These are phyloP conservation scores for Pristionchus entomophagus DNA, from an alignment of 2,888 invertebrate species.

Conservation along the genomic window DNA sequence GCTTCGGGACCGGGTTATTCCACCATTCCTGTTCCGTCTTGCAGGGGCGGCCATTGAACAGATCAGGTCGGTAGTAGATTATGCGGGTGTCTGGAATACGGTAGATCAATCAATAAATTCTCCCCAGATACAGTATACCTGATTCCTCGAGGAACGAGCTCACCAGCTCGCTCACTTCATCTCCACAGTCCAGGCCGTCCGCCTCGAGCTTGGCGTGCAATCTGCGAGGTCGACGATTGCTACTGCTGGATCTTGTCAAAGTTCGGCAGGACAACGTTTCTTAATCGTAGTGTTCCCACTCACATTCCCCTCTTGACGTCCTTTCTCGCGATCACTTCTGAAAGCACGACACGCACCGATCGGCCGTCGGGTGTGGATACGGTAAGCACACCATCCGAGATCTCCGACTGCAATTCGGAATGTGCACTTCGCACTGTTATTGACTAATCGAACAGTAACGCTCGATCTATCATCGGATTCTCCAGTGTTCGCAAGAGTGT, in stretches of 20 bases:
- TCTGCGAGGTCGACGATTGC: conserved; percentile 22
- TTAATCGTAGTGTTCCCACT: conserved; percentile 6
- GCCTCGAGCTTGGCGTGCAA: conserved; percentile 52
- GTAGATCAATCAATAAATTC: not conserved
- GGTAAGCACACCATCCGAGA: conserved; percentile 52
- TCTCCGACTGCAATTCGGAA: conserved; percentile 46
- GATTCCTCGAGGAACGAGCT: conserved; percentile 58
- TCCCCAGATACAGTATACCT: conserved; percentile 47
- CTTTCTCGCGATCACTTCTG: conserved; percentile 52
- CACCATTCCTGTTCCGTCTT: conserved; percentile 59
- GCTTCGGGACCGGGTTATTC: conserved; percentile 62
- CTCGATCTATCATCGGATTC: no score
- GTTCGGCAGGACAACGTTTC: not conserved
- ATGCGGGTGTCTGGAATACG: conserved; percentile 57
- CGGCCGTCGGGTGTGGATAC: conserved; percentile 51
- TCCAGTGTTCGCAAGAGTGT: no score
- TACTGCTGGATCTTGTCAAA: not conserved
- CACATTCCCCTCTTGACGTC: conserved; percentile 57
- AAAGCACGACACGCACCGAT: conserved; percentile 51
- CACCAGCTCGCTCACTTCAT: conserved; percentile 61
- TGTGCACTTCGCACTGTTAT: not conserved
- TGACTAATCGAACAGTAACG: no score
- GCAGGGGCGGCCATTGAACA: conserved; percentile 69
- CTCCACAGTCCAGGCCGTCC: conserved; percentile 73
- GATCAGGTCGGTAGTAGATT: conserved; percentile 62